phyloP scores from a whole-genome alignment of 2,888 invertebrate genomes.

The Nephrotoma flavescens region DNA sequence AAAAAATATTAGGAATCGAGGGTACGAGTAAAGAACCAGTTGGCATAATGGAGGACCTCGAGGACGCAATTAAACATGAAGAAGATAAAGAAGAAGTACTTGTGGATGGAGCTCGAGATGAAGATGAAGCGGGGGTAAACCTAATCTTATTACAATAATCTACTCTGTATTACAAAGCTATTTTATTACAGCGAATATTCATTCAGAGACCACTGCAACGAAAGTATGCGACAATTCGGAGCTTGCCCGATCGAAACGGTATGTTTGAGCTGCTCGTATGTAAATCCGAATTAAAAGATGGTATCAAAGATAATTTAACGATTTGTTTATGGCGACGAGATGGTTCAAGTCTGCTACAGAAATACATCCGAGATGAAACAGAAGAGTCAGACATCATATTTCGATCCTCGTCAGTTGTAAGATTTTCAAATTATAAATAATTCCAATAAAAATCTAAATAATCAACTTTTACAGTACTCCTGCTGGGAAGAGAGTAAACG shows the following conservation, averaged over 20 bases:
- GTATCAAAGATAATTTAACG: conserved; percentile 24
- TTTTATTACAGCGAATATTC: background rate
- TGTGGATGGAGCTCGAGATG: conserved; percentile 7
- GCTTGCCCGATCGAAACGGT: conserved; percentile 15
- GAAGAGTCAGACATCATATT: conserved; percentile 25
- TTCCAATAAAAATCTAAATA: background rate
- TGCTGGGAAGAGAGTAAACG: conserved; percentile 31
- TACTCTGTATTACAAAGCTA: background rate
- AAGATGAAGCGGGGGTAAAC: background rate
- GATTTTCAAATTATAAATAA: conserved; percentile 6
- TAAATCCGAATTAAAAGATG: conserved; percentile 24
- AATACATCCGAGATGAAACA: conserved; percentile 23
- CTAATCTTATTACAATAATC: background rate
- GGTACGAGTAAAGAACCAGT: conserved; percentile 13
- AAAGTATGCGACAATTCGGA: conserved; percentile 4
- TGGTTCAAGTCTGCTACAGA: conserved; percentile 28
- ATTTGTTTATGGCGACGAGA: conserved; percentile 31
- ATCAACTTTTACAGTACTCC: conserved; percentile 22
- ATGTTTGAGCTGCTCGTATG: conserved; percentile 15
- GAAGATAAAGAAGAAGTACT: background rate
- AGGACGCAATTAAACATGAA: conserved; percentile 14
- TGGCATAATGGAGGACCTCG: conserved; percentile 12
- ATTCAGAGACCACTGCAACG: background rate
- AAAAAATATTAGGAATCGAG: background rate
- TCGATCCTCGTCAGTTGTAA: conserved; percentile 31